Conservation (phyloP, 2,113 vertebrate genomes). For the Oncorhynchus clarkii region DNA sequence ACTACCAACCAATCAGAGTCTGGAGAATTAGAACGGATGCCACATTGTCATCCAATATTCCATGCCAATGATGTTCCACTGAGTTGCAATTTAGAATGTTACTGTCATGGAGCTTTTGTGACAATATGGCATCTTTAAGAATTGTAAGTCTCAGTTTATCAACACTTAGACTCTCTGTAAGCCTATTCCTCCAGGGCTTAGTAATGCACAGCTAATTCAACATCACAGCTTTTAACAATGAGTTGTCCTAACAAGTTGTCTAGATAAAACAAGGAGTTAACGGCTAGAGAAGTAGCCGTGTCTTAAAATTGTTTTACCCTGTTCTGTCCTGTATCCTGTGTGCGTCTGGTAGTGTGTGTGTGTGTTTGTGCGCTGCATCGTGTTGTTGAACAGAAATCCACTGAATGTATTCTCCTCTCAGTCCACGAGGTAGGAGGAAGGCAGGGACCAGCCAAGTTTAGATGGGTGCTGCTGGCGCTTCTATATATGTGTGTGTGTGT, state of each 20-base stretch:
- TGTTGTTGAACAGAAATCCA: slow-evolving; percentile 63
- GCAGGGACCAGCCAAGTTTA: slow-evolving; percentile 64
- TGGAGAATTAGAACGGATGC: background rate
- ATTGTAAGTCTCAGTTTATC: too few species aligned
- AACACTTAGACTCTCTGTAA: too few species aligned
- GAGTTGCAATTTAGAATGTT: too few species aligned
- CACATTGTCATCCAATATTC: background rate
- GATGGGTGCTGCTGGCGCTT: slow-evolving; percentile 62
- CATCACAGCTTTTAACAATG: too few species aligned
- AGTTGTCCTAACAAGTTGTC: too few species aligned
- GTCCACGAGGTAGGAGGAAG: slow-evolving; percentile 60
- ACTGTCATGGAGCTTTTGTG: too few species aligned
- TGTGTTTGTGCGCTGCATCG: slow-evolving; percentile 56
- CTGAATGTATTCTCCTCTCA: slow-evolving; percentile 72
- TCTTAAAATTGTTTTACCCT: background rate
- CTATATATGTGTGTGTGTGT: slow-evolving; percentile 31
- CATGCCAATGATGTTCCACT: background rate
- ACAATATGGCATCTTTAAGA: too few species aligned
- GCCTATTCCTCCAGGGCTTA: too few species aligned
- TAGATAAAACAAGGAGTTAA: too few species aligned
- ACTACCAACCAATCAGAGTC: background rate
- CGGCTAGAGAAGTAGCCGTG: too few species aligned
- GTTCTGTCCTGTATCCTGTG: slow-evolving; percentile 10
- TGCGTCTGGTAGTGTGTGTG: slow-evolving; percentile 24
- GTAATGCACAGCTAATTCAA: too few species aligned